Conservation (phyloP, 2,113 vertebrate genomes). For the Phaetusa simplex region DNA sequence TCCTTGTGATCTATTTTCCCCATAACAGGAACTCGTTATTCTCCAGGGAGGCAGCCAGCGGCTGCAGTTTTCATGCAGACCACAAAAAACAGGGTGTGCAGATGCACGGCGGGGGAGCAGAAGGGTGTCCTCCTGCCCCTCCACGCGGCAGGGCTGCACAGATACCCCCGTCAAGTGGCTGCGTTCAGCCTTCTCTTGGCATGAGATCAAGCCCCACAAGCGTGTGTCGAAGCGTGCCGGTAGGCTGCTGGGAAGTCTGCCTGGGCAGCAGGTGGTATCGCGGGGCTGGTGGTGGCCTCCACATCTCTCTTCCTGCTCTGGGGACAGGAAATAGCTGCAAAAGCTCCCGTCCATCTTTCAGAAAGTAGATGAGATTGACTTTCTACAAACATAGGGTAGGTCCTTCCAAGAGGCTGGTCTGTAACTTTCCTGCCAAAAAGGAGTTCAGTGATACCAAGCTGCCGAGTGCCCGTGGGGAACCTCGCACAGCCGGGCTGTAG, state of each 20-base stretch:
- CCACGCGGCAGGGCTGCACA: not conserved
- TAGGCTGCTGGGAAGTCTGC: not conserved
- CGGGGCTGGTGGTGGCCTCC: not conserved
- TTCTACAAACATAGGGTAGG: not conserved
- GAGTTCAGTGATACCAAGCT: fast-evolving
- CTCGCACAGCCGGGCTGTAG: fast-evolving
- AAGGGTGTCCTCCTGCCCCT: not conserved
- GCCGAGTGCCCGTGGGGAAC: not conserved
- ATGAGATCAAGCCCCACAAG: not conserved
- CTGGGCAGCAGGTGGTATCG: not conserved
- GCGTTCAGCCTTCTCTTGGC: not conserved
- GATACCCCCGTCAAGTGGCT: fast-evolving
- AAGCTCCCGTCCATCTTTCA: not conserved
- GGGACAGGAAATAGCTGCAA: not conserved
- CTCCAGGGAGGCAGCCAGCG: not conserved
- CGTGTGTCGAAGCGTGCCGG: fast-evolving
- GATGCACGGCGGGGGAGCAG: fast-evolving
- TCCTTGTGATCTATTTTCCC: not conserved
- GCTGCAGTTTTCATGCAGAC: fast-evolving
- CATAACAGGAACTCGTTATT: not conserved
- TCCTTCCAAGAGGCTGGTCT: not conserved
- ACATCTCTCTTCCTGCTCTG: not conserved
- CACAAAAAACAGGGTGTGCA: fast-evolving
- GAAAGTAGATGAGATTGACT: not conserved
- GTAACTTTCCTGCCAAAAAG: no score